These are phyloP conservation scores for Drosophila incognita DNA, from an alignment of 2,888 invertebrate genomes.

Conservation along the genomic window DNA sequence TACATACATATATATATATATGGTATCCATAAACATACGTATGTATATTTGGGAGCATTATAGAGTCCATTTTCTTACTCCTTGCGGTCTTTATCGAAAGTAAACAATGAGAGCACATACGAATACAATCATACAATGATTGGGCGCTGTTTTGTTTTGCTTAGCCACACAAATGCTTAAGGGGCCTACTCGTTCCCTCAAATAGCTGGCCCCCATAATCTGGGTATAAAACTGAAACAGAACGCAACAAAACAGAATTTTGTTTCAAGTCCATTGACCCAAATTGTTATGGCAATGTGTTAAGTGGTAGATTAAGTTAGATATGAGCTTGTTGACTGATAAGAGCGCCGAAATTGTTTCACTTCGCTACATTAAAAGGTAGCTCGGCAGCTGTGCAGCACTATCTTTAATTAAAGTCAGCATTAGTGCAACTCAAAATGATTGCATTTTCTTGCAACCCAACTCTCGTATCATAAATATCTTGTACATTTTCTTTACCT, in stretches of 20 bases:
- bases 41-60: slow-evolving; percentile 45
- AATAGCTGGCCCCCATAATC: slow-evolving; percentile 43
- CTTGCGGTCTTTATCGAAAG: slow-evolving; percentile 68
- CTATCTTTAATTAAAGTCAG: slow-evolving; percentile 47
- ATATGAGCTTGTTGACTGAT: slow-evolving; percentile 59
- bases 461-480: slow-evolving; percentile 38
- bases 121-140: slow-evolving; percentile 53
- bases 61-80: slow-evolving; percentile 65
- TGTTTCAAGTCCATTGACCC: slow-evolving; percentile 74
- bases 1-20: slow-evolving; percentile 1
- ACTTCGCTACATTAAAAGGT: slow-evolving; percentile 9
- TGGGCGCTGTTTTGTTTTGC: slow-evolving; percentile 50
- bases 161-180: slow-evolving; percentile 23
- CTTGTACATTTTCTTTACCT: slow-evolving; percentile 43
- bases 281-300: slow-evolving; percentile 66
- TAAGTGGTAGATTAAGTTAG: slow-evolving; percentile 51
- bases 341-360: slow-evolving; percentile 49
- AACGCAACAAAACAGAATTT: slow-evolving; percentile 25
- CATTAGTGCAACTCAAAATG: slow-evolving; percentile 24
- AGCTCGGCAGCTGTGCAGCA: slow-evolving; percentile 19
- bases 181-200: slow-evolving; percentile 3
- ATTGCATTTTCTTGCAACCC: slow-evolving; percentile 23
- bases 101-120: slow-evolving; percentile 51
- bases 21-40: not conserved
- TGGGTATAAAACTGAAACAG: slow-evolving; percentile 39